Base-by-base conservation (phyloP, 2,113 vertebrate genomes). In the Stercorarius parasiticus region DNA sequence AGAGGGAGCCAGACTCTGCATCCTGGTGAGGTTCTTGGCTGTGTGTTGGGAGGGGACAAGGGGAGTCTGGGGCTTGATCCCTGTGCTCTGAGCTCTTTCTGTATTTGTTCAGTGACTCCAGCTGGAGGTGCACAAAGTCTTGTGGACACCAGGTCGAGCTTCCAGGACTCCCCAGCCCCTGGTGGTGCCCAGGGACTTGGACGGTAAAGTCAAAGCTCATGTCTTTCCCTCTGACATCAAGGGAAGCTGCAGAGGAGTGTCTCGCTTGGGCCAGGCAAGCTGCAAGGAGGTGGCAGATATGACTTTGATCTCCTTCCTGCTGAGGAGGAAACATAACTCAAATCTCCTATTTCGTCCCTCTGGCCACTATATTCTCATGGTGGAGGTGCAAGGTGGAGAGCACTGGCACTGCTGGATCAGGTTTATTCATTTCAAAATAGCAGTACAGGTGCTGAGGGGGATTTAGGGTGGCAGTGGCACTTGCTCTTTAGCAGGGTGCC, bases 1-100 rank as follows among this genome's bases (percentile, higher is more conserved):
- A 97, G 96, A 94, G 96, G 96, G 96, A 97, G 96, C 96, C 96
- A 97, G 78, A 97, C 95, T 95, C 96, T 96, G 82, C 90, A 80
- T 96, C 62, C 78, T 93, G 58, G 17, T 32, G 56, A 88, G 23
- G 66, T 43, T 72, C 56, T 71, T 67, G 64, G 26, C 52, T 93
- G 26, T 62, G 21, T 30, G 20, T 15, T 58, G 58, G n/a, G 62
- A 76, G 45, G 43, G 30, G 10, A 23, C 12, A 45, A 76, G 34
- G 15, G 23, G 18, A 72, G 21, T 8, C 12, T 61, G 55, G 30
- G 25, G 1, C 65, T 85, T 40, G 16, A 11, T 89, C 18, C 15
- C 27, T 45, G 42, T 29, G 9, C 38, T 83, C 11, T 1, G 5
- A 36, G 25, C 9, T 79, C 30, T 66, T 32, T 42, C 30, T 0